These are phyloP conservation scores for Ctena decussata DNA, from an alignment of 2,888 invertebrate species.

Conservation along the genomic window DNA sequence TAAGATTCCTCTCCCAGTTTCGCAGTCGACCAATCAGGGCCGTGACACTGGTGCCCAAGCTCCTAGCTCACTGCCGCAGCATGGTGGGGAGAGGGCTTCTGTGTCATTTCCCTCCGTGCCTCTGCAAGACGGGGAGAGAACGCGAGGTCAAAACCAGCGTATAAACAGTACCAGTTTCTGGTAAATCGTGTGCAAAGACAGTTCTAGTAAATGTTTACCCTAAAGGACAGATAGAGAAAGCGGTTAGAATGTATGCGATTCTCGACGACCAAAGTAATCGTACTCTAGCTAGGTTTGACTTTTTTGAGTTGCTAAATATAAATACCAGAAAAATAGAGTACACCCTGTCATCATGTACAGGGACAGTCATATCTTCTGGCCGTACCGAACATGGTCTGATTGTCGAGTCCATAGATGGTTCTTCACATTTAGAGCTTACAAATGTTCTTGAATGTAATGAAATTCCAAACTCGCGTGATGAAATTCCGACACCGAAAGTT, in stretches of 20 bases:
- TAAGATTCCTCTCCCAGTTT: background rate
- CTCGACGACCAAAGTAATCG: constrained; percentile 64
- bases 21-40: background rate
- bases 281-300: constrained; percentile 33
- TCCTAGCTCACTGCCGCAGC: background rate
- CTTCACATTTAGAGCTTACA: constrained; percentile 17
- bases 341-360: constrained; percentile 49
- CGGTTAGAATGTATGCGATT: constrained; percentile 32
- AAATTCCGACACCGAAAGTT: constrained; percentile 42
- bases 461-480: constrained; percentile 48
- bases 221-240: constrained; percentile 20
- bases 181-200: constrained; percentile 56
- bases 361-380: constrained; percentile 30
- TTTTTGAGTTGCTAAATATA: constrained; percentile 38
- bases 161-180: background rate
- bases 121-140: constrained; percentile 49
- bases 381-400: constrained; percentile 22
- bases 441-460: constrained; percentile 46
- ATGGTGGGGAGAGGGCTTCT: constrained; percentile 15
- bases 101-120: background rate
- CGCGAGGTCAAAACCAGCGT: constrained; percentile 33
- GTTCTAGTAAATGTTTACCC: constrained; percentile 46
- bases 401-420: constrained; percentile 31
- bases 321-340: constrained; percentile 22
- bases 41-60: background rate